Evolutionary conservation across 2,797 vertebrate species (phyloP).

Genomic region (Nasua narica): DNA sequence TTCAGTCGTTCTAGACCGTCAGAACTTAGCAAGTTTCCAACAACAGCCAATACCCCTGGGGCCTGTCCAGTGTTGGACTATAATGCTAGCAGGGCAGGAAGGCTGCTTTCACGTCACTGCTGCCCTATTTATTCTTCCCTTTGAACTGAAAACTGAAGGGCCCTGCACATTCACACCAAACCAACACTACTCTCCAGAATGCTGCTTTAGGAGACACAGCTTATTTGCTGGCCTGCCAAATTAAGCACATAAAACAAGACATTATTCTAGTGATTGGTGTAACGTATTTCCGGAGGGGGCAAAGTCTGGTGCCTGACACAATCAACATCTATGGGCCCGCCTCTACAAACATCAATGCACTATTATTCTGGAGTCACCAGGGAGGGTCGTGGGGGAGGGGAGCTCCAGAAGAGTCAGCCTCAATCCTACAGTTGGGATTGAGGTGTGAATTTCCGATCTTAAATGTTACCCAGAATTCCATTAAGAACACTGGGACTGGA

Average conservation of each 20-base stretch:
- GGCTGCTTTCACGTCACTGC: background rate
- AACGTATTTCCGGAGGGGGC: background rate
- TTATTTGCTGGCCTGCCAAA: background rate
- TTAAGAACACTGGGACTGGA: background rate
- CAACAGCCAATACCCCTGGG: background rate
- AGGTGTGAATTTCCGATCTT: background rate
- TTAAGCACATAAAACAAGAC: slow-evolving; percentile 5
- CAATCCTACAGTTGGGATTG: background rate
- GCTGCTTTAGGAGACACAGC: background rate
- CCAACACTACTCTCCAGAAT: background rate
- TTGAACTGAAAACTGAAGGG: background rate
- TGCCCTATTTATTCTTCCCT: background rate
- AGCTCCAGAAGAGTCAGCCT: background rate
- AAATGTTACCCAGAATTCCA: background rate
- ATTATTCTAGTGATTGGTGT: background rate
- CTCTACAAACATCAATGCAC: background rate
- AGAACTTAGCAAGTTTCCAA: slow-evolving; percentile 35
- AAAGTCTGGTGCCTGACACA: background rate
- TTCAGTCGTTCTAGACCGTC: background rate
- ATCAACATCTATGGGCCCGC: background rate
- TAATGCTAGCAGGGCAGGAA: background rate
- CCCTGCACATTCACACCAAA: background rate
- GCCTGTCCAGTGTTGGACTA: background rate
- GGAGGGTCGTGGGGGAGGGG: background rate
- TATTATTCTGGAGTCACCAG: background rate